Evolutionary conservation across 2,797 vertebrate species (phyloP).

Genomic region (Forpus xanthops): DNA sequence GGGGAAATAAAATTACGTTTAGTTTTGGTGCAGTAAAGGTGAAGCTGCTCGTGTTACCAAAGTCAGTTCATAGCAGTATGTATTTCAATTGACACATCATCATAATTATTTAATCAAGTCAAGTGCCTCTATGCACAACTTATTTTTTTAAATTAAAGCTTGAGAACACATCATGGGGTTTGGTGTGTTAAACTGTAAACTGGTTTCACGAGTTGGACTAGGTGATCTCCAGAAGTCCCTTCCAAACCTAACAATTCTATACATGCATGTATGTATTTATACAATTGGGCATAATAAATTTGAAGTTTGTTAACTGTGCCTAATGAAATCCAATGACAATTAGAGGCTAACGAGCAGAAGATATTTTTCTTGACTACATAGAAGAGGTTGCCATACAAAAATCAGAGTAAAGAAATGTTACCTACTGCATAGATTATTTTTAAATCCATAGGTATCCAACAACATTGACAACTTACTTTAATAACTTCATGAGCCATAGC

Average conservation of each 20-base stretch:
- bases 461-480: slow-evolving; percentile 77
- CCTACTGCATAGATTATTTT: not conserved
- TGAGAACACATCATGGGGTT: not conserved
- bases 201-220: not conserved
- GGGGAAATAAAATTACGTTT: accelerated
- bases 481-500: slow-evolving; percentile 93
- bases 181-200: not conserved
- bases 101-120: not conserved
- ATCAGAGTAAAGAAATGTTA: not conserved
- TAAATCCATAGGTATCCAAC: not conserved
- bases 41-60: not conserved
- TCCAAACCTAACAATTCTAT: not conserved
- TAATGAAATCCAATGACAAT: not conserved
- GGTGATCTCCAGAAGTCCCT: not conserved
- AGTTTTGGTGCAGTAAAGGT: not conserved
- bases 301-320: not conserved
- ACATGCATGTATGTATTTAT: not conserved
- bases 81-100: not conserved
- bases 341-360: not conserved
- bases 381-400: not conserved
- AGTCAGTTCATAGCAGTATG: not conserved
- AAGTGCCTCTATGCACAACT: not conserved
- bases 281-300: not conserved
- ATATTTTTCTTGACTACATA: not conserved
- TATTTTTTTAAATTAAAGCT: not conserved